Evolutionary conservation across 2,888 invertebrate species (phyloP), one percentile per base, ranked within the genome.

Genomic region (Neoaliturus tenellus): DNA sequence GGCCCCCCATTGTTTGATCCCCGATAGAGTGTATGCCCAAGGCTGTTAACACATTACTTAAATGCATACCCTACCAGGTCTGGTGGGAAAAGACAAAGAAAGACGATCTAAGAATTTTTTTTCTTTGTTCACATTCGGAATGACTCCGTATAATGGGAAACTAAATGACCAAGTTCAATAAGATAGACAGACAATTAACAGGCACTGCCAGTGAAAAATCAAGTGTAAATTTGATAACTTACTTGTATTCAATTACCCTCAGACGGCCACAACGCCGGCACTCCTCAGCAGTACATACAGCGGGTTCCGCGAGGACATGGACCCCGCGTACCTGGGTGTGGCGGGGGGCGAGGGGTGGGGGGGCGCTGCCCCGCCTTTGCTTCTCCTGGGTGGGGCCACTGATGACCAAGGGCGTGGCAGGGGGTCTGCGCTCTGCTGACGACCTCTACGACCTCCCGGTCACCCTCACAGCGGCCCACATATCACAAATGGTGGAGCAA

Each of bases 351-450:
- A 97, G 90, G 93, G 95, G 85, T 92, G 92, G 17, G 93, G 93
- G 81, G n/a, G 93, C 92, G 89, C 88, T 95, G 1, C 97, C 97
- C 0, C 94, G 94, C 89, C 91, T 98, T n/a, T 90, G 95, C 31
- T 97, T 98, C 90, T 92, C 94, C 85, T 98, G 98, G 98, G 97
- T 98, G 0, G 93, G 95, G 86, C 96, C 96, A 1, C 90, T 98
- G 83, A 95, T 98, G 90, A 90, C 93, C 84, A 97, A 97, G 91
- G 98, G 93, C 91, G 89, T 94, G 20, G 92, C 93, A 48, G 95
- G 95, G 6, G 93, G 94, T 88, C 90, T 98, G 48, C 93, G 92
- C 86, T 93, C 93, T 88, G 91, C 95, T 0, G 97, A 97, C 88
- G 97, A 97, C 90, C 91, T 98, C 0, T 97, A 95, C 91, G 97